A percentile compares a stretch with the other conserved stretches of the same genome.
phyloP scores from a whole-genome alignment of 2,797 vertebrate species.

The Siniperca obscura region DNA sequence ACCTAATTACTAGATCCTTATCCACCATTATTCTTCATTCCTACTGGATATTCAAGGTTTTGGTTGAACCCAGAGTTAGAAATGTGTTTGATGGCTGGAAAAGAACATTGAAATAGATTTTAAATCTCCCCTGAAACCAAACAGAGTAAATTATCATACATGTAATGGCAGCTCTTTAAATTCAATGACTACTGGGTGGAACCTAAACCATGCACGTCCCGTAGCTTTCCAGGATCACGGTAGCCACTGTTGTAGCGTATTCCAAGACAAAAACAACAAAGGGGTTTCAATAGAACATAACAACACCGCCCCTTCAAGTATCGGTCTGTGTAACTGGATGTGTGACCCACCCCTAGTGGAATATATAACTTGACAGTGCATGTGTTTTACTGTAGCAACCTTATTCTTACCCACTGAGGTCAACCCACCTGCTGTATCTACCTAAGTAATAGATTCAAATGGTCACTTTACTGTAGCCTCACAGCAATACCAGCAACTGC shows the following conservation, averaged over 20 bases:
- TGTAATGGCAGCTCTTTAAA: constrained; percentile 59
- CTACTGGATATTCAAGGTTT: constrained; percentile 65
- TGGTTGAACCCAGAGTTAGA: constrained; percentile 38
- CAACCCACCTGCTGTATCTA: constrained; percentile 69
- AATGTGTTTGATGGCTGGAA: constrained; percentile 20
- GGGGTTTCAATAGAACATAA: constrained; percentile 57
- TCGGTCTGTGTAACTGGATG: constrained; percentile 76
- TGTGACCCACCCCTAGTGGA: constrained; percentile 75
- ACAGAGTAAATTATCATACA: not conserved
- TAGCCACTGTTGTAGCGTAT: constrained; percentile 82
- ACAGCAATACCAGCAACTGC: constrained; percentile 83
- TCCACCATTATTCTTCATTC: constrained; percentile 60
- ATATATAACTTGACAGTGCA: constrained; percentile 83
- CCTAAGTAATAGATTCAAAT: constrained; percentile 64
- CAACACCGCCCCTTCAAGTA: constrained; percentile 57
- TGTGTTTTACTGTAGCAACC: constrained; percentile 82
- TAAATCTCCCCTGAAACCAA: constrained; percentile 1
- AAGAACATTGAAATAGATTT: not conserved
- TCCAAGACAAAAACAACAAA: constrained; percentile 67
- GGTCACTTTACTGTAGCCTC: constrained; percentile 82
- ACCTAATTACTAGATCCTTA: constrained; percentile 70
- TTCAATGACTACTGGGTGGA: constrained; percentile 39
- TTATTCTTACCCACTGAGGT: constrained; percentile 67
- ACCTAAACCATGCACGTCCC: constrained; percentile 57
- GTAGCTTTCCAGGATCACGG: constrained; percentile 70